Evolutionary conservation across 2,888 invertebrate genomes (phyloP).

Genomic region (Aleiodes testaceus): DNA sequence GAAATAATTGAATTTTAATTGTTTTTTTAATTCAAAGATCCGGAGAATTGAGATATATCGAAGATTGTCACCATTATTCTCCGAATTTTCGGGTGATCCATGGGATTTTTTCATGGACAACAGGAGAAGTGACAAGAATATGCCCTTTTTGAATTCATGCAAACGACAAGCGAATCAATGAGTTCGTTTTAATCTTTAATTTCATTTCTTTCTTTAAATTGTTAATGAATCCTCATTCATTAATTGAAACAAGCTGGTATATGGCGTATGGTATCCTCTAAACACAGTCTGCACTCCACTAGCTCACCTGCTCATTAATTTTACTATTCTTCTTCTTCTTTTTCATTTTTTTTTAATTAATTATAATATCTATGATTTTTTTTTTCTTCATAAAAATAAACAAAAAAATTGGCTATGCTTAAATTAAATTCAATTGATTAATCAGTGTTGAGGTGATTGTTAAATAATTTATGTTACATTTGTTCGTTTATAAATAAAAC

Average conservation of each 20-base stretch:
- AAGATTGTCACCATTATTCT: no score
- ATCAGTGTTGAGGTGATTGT: constrained; percentile 55
- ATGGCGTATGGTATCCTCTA: constrained; percentile 72
- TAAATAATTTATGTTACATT: constrained; percentile 14
- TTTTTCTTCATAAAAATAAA: constrained; percentile 61
- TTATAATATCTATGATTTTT: constrained; percentile 39
- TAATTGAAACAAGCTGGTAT: constrained; percentile 69
- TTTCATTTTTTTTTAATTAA: constrained; percentile 49
- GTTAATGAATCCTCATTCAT: constrained; percentile 52
- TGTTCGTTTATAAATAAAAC: not conserved
- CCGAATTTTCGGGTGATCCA: no score
- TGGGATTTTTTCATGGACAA: no score
- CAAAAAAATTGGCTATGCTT: constrained; percentile 54
- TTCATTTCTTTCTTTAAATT: constrained; percentile 39
- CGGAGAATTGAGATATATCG: no score
- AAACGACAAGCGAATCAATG: constrained; percentile 40
- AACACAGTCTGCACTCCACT: constrained; percentile 74
- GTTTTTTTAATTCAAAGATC: no score
- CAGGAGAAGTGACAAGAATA: constrained; percentile 50
- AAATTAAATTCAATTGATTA: constrained; percentile 62
- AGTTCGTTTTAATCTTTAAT: constrained; percentile 34
- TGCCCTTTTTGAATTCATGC: constrained; percentile 54
- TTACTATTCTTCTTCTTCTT: constrained; percentile 57
- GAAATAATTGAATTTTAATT: no score
- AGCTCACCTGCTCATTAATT: constrained; percentile 66